phyloP scores from a whole-genome alignment of 2,113 vertebrate genomes.

The Thymallus thymallus region DNA sequence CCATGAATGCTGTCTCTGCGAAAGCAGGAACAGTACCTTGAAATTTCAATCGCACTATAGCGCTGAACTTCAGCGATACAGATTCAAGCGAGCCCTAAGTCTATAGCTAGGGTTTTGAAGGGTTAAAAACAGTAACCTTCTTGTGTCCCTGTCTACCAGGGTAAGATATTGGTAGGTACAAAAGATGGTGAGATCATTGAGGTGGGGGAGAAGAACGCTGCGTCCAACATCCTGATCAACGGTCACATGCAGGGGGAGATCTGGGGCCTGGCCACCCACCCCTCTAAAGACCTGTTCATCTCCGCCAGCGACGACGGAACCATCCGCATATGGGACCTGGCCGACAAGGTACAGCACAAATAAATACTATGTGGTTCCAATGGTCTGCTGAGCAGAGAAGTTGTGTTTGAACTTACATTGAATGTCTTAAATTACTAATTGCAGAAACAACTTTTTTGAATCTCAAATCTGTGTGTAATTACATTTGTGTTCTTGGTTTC shows the following conservation, averaged over 20 bases:
- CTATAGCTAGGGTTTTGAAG: background rate
- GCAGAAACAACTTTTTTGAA: background rate
- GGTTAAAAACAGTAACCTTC: background rate
- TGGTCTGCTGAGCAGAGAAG: background rate
- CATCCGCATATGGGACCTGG: constrained; percentile 94
- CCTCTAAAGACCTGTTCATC: constrained; percentile 91
- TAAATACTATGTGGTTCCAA: background rate
- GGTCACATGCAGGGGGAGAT: constrained; percentile 94
- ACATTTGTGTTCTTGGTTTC: too few species aligned
- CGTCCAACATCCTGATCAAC: constrained; percentile 94
- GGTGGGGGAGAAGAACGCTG: constrained; percentile 97
- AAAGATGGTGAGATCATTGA: constrained; percentile 98
- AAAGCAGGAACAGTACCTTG: too few species aligned
- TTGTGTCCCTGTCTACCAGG: constrained; percentile 64
- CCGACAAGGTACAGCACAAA: constrained; percentile 82
- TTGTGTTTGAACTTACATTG: background rate
- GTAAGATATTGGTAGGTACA: constrained; percentile 95
- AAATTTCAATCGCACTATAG: too few species aligned
- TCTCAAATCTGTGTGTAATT: background rate
- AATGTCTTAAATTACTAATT: background rate
- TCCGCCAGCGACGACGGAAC: constrained; percentile 93
- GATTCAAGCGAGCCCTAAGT: background rate
- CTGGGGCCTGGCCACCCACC: constrained; percentile 93
- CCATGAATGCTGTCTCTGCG: too few species aligned
- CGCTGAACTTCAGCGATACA: too few species aligned